Percentiles rank a stretch among this genome's conserved stretches.
These are phyloP conservation scores for Drosophila cracens DNA, from an alignment of 2,888 invertebrate species.

Conservation along the genomic window DNA sequence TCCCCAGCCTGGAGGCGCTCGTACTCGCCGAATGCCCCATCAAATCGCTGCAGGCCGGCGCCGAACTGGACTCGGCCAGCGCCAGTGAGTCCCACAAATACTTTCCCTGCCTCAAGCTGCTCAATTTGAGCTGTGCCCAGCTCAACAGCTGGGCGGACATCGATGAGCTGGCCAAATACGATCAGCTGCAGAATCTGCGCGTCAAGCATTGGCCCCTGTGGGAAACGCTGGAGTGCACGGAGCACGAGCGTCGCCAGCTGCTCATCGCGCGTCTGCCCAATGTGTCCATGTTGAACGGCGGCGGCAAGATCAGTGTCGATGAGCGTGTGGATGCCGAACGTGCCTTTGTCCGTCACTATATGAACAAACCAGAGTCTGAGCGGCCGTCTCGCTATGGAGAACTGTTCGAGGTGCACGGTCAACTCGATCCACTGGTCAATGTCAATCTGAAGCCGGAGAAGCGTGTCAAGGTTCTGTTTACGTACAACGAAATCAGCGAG, in stretches of 20 bases:
- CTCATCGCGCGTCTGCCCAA: constrained; percentile 95
- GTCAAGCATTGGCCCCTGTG: constrained; percentile 90
- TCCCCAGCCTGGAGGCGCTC: constrained; percentile 93
- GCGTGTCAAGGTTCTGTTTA: constrained; percentile 93
- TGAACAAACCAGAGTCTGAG: constrained; percentile 94
- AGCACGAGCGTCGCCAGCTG: constrained; percentile 94
- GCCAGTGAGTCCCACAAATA: constrained; percentile 82
- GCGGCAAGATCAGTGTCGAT: constrained; percentile 92
- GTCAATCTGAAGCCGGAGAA: constrained; percentile 95
- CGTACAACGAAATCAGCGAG: constrained; percentile 91
- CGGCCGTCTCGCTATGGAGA: constrained; percentile 92
- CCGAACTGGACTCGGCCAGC: constrained; percentile 82
- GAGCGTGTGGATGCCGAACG: constrained; percentile 97
- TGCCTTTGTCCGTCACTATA: constrained; percentile 96
- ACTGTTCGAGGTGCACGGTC: constrained; percentile 93
- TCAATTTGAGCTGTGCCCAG: constrained; percentile 94
- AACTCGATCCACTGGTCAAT: constrained; percentile 94
- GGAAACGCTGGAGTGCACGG: constrained; percentile 93
- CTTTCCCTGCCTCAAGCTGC: constrained; percentile 87
- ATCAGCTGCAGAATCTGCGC: constrained; percentile 92
- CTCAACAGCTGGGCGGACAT: constrained; percentile 95
- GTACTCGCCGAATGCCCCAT: constrained; percentile 95
- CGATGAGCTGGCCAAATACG: constrained; percentile 93
- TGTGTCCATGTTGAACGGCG: constrained; percentile 94
- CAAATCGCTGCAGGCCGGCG: constrained; percentile 85